A percentile compares a stretch with the other conserved stretches of the same genome.
These are phyloP conservation scores for Carlito syrichta DNA, from an alignment of 2,113 vertebrate species.

Conservation along the genomic window DNA sequence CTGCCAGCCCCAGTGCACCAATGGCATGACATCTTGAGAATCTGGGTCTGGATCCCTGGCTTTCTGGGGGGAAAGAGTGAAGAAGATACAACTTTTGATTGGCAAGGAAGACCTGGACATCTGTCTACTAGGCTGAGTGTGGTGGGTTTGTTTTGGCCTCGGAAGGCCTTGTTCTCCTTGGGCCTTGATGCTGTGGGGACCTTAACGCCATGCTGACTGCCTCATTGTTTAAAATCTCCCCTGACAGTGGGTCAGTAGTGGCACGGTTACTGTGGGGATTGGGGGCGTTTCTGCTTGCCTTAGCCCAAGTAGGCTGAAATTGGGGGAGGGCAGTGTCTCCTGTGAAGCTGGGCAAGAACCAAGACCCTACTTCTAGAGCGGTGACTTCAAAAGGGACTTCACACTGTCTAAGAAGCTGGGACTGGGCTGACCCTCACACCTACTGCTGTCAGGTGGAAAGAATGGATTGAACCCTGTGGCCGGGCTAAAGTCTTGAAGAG, in stretches of 20 bases:
- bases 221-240: neutral
- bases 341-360: neutral
- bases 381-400: neutral
- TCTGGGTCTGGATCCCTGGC: neutral
- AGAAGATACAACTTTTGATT: neutral
- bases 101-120: neutral
- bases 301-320: neutral
- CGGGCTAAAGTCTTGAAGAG: neutral
- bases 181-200: neutral
- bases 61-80: neutral
- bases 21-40: conserved; percentile 13
- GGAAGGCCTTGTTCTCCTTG: neutral
- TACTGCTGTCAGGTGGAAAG: neutral
- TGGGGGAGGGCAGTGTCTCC: neutral
- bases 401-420: neutral
- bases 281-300: neutral
- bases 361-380: neutral
- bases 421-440: neutral
- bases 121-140: neutral
- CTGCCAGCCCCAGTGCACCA: neutral
- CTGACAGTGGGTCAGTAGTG: neutral
- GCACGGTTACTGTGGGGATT: neutral
- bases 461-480: neutral
- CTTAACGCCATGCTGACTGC: neutral
- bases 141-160: neutral